phyloP scores from a whole-genome alignment of 2,113 vertebrate species.

The Dolichallabes microphthalmus region DNA sequence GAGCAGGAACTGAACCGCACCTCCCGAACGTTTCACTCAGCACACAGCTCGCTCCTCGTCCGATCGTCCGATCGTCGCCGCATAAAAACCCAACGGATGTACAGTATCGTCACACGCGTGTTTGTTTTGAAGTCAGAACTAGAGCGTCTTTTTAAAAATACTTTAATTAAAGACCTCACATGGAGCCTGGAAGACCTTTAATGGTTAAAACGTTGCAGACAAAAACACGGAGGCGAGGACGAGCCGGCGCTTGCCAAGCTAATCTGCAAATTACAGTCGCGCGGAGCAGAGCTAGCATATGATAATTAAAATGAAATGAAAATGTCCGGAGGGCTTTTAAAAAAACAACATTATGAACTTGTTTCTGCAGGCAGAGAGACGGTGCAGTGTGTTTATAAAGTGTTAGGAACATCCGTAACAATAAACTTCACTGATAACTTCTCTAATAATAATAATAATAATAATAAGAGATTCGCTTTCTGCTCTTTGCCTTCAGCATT shows the following conservation, averaged over 20 bases:
- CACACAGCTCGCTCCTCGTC: not conserved
- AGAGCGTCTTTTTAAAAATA: constrained; percentile 39
- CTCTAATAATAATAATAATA: no score
- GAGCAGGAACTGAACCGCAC: not conserved
- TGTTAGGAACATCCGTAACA: not conserved
- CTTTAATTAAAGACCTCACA: constrained; percentile 48
- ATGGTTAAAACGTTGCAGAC: constrained; percentile 43
- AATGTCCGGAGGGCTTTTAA: constrained; percentile 42
- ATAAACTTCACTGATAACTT: not conserved
- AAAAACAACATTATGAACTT: constrained; percentile 64
- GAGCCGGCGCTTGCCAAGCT: constrained; percentile 68
- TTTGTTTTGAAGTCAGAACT: no score
- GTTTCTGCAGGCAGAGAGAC: constrained; percentile 65
- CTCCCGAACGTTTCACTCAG: no score
- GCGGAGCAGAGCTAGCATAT: constrained; percentile 45
- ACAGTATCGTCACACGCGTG: not conserved
- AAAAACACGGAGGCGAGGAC: constrained; percentile 58
- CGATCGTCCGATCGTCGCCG: no score
- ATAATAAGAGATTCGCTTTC: not conserved
- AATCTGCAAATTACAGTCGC: constrained; percentile 64
- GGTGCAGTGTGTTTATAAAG: not conserved
- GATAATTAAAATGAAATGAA: constrained; percentile 57
- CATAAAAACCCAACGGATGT: no score
- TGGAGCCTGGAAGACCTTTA: constrained; percentile 26
- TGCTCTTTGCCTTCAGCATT: not conserved